Evolutionary conservation across 2,888 invertebrate species (phyloP).

Genomic region (Corythucha ciliata): DNA sequence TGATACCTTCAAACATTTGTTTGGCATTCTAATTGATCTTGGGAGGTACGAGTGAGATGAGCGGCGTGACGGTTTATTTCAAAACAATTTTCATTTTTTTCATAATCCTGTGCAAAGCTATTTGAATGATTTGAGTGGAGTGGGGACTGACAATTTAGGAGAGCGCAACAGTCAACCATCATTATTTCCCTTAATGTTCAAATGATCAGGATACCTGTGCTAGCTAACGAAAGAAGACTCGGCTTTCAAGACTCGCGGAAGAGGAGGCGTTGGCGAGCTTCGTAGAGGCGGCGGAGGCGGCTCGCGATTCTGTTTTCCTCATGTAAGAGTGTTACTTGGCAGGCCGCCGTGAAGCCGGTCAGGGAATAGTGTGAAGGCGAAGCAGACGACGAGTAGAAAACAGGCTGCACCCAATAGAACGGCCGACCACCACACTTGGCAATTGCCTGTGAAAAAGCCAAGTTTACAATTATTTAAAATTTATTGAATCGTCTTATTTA

Average conservation of each 20-base stretch:
- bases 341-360: too few species aligned
- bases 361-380: slow-evolving; percentile 50
- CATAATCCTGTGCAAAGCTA: too few species aligned
- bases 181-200: not conserved
- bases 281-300: not conserved
- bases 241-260: not conserved
- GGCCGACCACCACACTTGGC: slow-evolving; percentile 50
- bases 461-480: too few species aligned
- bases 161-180: not conserved
- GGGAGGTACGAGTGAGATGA: too few species aligned
- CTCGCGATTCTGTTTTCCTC: not conserved
- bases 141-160: not conserved
- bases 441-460: slow-evolving; percentile 44
- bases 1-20: too few species aligned
- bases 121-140: too few species aligned
- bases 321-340: too few species aligned
- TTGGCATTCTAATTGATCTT: too few species aligned
- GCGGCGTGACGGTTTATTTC: too few species aligned
- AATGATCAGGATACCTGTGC: not conserved
- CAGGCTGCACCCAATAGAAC: slow-evolving; percentile 48
- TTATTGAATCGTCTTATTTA: too few species aligned
- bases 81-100: too few species aligned
- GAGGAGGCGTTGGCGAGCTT: not conserved
- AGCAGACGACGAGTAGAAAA: slow-evolving; percentile 47
- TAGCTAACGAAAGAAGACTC: slow-evolving; percentile 1